Percentiles rank a stretch among this genome's conserved stretches.
Evolutionary conservation across 2,888 invertebrate species (phyloP).

Genomic region (Falcaria lacertinaria): DNA sequence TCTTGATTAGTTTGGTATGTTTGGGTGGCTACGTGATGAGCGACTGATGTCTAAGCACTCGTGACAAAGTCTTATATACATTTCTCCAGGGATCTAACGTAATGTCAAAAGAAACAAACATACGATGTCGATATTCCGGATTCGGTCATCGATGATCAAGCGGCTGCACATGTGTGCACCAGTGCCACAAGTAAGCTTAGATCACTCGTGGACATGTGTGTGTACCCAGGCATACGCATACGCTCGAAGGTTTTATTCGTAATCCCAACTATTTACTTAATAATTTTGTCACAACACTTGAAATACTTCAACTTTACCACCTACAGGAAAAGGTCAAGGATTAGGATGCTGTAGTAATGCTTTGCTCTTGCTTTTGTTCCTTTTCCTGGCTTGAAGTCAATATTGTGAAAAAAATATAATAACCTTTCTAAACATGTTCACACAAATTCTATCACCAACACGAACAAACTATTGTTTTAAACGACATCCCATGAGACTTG

Average conservation of each 20-base stretch:
- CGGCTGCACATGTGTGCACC: conserved; percentile 15
- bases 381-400: too few species aligned
- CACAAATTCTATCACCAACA: too few species aligned
- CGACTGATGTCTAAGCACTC: conserved; percentile 56
- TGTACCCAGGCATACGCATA: conserved; percentile 12
- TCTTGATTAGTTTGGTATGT: conserved; percentile 49
- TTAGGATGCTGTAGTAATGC: conserved; percentile 2
- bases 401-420: too few species aligned
- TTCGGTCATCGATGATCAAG: conserved; percentile 51
- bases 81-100: conserved; percentile 59
- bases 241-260: too few species aligned
- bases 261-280: background rate
- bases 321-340: too few species aligned
- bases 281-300: background rate
- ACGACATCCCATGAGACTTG: too few species aligned
- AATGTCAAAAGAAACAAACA: conserved; percentile 60
- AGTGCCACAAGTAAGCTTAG: conserved; percentile 19
- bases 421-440: too few species aligned
- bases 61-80: conserved; percentile 68
- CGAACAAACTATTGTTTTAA: too few species aligned
- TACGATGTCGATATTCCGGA: conserved; percentile 59
- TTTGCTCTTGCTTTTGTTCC: too few species aligned
- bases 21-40: conserved; percentile 51
- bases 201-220: conserved; percentile 22
- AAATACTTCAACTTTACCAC: too few species aligned